phyloP scores from a whole-genome alignment of 2,797 vertebrate genomes.

The Taenioides sp. region DNA sequence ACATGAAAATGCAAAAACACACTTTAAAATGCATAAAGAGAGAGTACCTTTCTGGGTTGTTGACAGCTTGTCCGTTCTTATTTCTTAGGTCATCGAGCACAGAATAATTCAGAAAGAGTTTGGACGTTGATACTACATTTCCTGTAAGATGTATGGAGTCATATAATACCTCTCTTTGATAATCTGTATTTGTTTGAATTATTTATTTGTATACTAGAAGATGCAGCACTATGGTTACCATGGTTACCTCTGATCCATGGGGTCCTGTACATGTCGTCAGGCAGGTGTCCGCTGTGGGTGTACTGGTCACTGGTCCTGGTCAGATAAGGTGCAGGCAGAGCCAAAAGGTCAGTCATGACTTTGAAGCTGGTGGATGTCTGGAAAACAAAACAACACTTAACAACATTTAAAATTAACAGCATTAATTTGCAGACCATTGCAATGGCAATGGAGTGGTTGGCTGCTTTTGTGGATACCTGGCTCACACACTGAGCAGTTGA shows the following conservation, averaged over 20 bases:
- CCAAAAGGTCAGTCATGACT: conserved; percentile 59
- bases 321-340: conserved; percentile 69
- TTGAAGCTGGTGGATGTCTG: conserved; percentile 63
- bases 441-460: neutral
- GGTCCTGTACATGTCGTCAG: conserved; percentile 66
- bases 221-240: neutral
- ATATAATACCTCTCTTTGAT: neutral
- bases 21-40: neutral
- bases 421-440: neutral
- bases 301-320: conserved; percentile 46
- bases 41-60: conserved; percentile 68
- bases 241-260: conserved; percentile 73
- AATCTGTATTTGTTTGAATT: neutral
- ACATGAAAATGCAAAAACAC: neutral
- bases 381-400: neutral
- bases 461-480: no score
- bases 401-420: no score
- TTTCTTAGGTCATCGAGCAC: conserved; percentile 55
- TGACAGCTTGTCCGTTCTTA: conserved; percentile 10
- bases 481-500: no score
- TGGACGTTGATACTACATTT: conserved; percentile 57
- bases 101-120: conserved; percentile 57
- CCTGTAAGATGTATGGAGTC: conserved; percentile 43
- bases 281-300: conserved; percentile 57
- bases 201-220: neutral